These are phyloP conservation scores for Plusia festucae DNA, from an alignment of 2,888 invertebrate genomes.

Conservation along the genomic window DNA sequence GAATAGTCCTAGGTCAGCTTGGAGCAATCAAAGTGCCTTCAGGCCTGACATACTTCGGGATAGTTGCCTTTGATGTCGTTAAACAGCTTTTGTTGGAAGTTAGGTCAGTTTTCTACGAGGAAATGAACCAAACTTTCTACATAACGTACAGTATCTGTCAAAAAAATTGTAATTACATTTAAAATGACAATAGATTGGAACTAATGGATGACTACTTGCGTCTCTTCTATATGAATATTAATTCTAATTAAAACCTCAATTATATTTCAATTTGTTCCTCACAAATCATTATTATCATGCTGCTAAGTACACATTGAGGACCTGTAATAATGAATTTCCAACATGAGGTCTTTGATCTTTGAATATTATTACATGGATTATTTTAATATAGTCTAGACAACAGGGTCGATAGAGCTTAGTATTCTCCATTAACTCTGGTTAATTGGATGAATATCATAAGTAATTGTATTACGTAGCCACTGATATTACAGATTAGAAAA, in stretches of 20 bases:
- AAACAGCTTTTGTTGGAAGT: constrained; percentile 39
- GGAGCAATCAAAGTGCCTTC: constrained; percentile 30
- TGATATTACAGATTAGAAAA: not conserved
- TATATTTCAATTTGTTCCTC: not conserved
- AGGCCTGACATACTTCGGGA: constrained; percentile 32
- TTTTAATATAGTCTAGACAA: constrained; percentile 6
- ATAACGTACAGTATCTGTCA: constrained; percentile 30
- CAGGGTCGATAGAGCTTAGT: not conserved
- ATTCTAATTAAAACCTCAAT: not conserved
- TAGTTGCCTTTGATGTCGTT: constrained; percentile 31
- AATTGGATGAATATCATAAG: constrained; percentile 5
- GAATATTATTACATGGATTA: not conserved
- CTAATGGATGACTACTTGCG: not conserved
- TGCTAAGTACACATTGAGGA: not conserved
- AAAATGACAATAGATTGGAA: not conserved
- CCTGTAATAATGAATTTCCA: not conserved
- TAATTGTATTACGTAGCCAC: not conserved
- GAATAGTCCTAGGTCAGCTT: constrained; percentile 50
- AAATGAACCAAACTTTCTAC: constrained; percentile 27
- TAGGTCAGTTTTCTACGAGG: constrained; percentile 23
- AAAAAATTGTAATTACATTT: constrained; percentile 9
- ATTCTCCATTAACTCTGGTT: not conserved
- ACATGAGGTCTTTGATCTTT: constrained; percentile 4
- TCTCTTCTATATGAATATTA: not conserved
- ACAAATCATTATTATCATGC: no score